Percentiles rank a stretch among this genome's conserved stretches.
Conservation (phyloP, 2,797 vertebrate species). For the Morelia viridis region DNA sequence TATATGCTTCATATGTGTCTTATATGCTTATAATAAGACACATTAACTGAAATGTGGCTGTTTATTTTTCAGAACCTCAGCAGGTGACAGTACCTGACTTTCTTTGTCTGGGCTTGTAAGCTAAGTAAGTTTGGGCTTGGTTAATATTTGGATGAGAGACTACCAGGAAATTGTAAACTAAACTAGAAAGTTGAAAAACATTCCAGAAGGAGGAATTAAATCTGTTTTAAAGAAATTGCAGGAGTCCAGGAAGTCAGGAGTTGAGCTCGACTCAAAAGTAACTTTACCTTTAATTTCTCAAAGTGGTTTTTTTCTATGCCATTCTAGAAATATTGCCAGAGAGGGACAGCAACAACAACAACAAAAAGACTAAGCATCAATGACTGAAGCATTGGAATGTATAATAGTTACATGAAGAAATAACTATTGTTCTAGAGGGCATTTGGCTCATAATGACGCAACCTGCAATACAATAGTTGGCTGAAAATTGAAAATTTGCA, state of each 20-base stretch:
- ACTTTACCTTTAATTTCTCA: background rate
- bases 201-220: background rate
- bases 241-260: background rate
- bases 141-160: background rate
- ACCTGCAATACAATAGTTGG: background rate
- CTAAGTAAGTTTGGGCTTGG: background rate
- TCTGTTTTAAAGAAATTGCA: background rate
- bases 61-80: background rate
- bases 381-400: constrained; percentile 13
- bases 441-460: constrained; percentile 36
- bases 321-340: background rate
- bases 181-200: background rate
- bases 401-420: constrained; percentile 39
- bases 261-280: background rate
- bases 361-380: background rate
- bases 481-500: background rate
- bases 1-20: no score
- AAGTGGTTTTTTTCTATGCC: background rate
- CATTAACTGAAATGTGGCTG: background rate
- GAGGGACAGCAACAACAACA: background rate
- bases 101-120: background rate
- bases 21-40: no score
- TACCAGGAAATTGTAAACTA: background rate
- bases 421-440: constrained; percentile 33
- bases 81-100: background rate